Conservation (phyloP, 2,888 invertebrate species). For the Brachyopa scutellaris region DNA sequence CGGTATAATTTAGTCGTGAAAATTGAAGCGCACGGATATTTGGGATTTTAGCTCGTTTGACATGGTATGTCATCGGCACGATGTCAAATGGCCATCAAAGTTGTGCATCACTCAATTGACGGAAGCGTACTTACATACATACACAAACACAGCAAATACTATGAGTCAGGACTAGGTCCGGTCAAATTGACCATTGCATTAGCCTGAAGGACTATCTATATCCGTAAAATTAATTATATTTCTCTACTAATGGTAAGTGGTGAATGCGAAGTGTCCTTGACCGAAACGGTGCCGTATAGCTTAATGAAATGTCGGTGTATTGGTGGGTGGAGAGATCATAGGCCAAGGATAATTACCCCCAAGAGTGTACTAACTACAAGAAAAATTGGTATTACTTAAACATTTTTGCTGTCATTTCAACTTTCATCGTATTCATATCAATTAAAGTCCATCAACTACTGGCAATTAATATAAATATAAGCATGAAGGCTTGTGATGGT, state of each 20-base stretch:
- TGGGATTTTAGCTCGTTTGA: conserved; percentile 41
- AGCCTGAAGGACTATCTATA: conserved; percentile 36
- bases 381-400: conserved; percentile 50
- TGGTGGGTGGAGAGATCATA: conserved; percentile 24
- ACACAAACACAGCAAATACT: no score
- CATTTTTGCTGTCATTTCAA: background rate
- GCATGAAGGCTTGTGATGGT: no score
- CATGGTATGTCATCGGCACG: conserved; percentile 13
- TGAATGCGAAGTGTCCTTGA: conserved; percentile 13
- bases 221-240: conserved; percentile 43
- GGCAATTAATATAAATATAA: no score
- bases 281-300: background rate
- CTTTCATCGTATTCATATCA: no score
- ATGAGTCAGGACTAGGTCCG: no score
- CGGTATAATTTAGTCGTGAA: conserved; percentile 24
- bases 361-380: conserved; percentile 39
- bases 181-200: conserved; percentile 20
- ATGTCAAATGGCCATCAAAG: conserved; percentile 30
- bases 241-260: background rate
- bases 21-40: conserved; percentile 37
- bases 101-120: conserved; percentile 39
- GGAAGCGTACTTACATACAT: no score
- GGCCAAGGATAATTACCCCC: conserved; percentile 56
- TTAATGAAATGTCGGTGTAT: background rate
- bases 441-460: no score